These are phyloP conservation scores for Tetramorium alpestre DNA, from an alignment of 1,140 invertebrate species.

Conservation along the genomic window DNA sequence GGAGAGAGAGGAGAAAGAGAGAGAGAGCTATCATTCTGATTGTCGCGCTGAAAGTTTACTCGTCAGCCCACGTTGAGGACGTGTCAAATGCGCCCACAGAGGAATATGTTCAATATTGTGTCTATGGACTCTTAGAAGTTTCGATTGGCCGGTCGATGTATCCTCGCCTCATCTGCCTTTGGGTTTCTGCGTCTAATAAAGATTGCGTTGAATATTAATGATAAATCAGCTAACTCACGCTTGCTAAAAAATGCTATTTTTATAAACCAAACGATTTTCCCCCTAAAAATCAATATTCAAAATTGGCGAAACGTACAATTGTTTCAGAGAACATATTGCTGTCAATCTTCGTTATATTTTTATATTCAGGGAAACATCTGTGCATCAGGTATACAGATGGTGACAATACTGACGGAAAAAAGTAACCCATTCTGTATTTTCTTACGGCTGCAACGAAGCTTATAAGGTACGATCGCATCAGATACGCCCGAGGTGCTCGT, in stretches of 20 bases:
- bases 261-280: background rate
- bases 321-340: background rate
- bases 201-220: background rate
- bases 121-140: background rate
- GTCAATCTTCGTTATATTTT: background rate
- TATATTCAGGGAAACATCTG: background rate
- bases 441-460: constrained; percentile 25
- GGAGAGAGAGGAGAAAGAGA: constrained; percentile 11
- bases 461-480: constrained; percentile 24
- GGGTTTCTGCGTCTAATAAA: background rate
- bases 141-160: background rate
- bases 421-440: constrained; percentile 12
- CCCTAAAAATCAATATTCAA: background rate
- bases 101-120: constrained; percentile 4
- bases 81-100: background rate
- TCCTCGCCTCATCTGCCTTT: background rate
- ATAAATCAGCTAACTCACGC: background rate
- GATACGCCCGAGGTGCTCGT: constrained; percentile 8
- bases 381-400: background rate
- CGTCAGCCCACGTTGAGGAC: constrained; percentile 11
- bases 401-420: background rate
- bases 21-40: constrained; percentile 46
- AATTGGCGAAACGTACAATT: background rate
- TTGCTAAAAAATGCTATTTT: background rate
- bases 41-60: constrained; percentile 48